Base-by-base conservation (phyloP, 2,113 vertebrate species). In the Bos javanicus region DNA sequence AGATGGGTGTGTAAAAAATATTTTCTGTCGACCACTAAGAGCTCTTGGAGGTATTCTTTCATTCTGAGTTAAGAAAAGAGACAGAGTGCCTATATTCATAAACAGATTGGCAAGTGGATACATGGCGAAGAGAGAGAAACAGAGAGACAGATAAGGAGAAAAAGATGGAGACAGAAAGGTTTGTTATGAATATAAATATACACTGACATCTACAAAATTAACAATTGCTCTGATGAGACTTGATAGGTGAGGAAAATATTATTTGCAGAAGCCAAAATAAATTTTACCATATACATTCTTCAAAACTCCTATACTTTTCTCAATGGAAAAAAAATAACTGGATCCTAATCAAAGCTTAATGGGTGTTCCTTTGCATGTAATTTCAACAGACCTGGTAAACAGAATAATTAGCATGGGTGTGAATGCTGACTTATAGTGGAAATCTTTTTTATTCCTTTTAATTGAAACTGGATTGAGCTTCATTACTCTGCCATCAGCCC, bases 21-120 rank as follows among this genome's bases (percentile, higher is more conserved):
- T 78, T 74, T 36, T 12, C 0, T 2, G 9, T 7, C 0, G 3
- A 71, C 1, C 2, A 33, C 2, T 17, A 12, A 3, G 21, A 60
- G 15, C 36, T 30, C 25, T 57, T 8, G 4, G 9, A 4, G 8
- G 26, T n/a, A 19, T 1, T n/a, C 4, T 11, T 43, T 59, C 6
- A 16, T 6, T 43, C n/a, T 50, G 33, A 46, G 33, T 57, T 28
- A 74, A 36, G 71, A 21, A 52, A 88, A 59, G 80, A 43, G 84
- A 59, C 8, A 4, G 39, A 12, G 46, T 3, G 3, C 50, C 56
- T 13, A 50, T 0, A 54, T 2, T 19, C 9, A 46, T 7, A 81
- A 62, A 54, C 26, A 23, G 39, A 62, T 19, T 15, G 62, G 10
- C 43, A 90, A 39, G 50, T 12, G 19, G 46, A 14, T 6, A 15